Percentiles rank a stretch among this genome's conserved stretches.
phyloP scores from a whole-genome alignment of 2,113 vertebrate species.

The Riparia riparia region DNA sequence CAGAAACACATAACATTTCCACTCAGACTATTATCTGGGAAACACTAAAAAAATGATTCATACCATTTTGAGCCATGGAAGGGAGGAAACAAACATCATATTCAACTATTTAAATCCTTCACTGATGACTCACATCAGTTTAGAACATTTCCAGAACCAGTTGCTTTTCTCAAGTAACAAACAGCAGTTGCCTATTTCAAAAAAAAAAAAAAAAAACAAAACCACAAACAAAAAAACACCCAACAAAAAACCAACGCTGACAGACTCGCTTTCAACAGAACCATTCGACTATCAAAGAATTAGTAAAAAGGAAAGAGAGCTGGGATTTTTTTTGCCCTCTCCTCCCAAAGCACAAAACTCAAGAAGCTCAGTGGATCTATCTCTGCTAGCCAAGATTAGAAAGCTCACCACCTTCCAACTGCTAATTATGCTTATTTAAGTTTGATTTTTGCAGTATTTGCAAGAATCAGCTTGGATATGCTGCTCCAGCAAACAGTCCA shows the following conservation, averaged over 20 bases:
- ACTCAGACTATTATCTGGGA: constrained; percentile 61
- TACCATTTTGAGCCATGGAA: constrained; percentile 61
- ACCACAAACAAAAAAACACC: too few relatives aligned
- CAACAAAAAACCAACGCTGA: background rate
- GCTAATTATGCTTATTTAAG: background rate
- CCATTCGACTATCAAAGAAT: background rate
- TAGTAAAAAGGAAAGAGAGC: background rate
- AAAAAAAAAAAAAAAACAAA: background rate
- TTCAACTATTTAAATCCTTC: constrained; percentile 74
- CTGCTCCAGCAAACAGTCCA: background rate
- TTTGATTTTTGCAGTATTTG: background rate
- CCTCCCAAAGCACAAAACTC: background rate
- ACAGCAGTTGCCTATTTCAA: constrained; percentile 11
- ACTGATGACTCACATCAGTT: constrained; percentile 73
- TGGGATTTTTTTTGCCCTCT: background rate
- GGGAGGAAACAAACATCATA: constrained; percentile 72
- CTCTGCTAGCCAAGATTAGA: background rate
- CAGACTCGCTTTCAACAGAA: background rate
- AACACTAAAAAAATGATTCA: constrained; percentile 76
- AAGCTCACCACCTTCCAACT: background rate
- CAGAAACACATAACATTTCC: constrained; percentile 33
- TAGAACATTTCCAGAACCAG: constrained; percentile 64
- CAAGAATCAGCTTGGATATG: background rate
- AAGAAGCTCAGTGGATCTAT: background rate
- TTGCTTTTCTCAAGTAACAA: constrained; percentile 40